phyloP scores from a whole-genome alignment of 1,140 invertebrate genomes.

The Cotesia typhae region DNA sequence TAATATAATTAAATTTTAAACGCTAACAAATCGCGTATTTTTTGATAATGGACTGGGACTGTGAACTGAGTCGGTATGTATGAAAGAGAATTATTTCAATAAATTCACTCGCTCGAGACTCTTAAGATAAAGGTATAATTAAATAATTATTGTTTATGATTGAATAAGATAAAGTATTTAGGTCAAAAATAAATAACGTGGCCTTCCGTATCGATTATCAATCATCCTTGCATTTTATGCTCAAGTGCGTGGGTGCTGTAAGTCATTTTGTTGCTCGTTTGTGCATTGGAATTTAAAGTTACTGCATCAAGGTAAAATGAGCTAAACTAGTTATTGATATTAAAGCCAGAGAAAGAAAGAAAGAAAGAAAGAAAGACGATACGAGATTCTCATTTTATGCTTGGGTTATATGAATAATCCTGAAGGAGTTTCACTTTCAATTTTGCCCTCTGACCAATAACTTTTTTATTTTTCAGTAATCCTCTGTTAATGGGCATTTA shows the following conservation, averaged over 20 bases:
- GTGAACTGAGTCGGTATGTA: too few species aligned
- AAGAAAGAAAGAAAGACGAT: too few species aligned
- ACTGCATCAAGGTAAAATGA: not conserved
- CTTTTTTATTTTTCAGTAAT: conserved; percentile 20
- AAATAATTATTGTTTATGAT: not conserved
- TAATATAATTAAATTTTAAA: too few species aligned
- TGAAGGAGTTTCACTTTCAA: conserved; percentile 33
- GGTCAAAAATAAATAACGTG: conserved; percentile 13
- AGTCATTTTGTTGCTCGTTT: conserved; percentile 12
- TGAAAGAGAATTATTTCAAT: too few species aligned
- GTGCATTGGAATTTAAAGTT: conserved; percentile 22
- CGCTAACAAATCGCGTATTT: too few species aligned
- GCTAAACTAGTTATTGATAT: too few species aligned
- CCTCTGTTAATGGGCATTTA: conserved; percentile 9
- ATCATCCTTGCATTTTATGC: conserved; percentile 20
- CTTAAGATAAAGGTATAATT: too few species aligned
- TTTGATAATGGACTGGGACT: too few species aligned
- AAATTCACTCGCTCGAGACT: too few species aligned
- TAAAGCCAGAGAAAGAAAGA: too few species aligned
- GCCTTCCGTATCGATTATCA: conserved; percentile 34
- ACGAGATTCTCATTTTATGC: conserved; percentile 23
- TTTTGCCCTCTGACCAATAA: conserved; percentile 11
- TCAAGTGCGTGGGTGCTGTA: conserved; percentile 24
- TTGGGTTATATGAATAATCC: not conserved
- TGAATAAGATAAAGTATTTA: conserved; percentile 12